Evolutionary conservation across 2,888 invertebrate species (phyloP), one percentile per base, ranked within the genome.

Genomic region (Dinocampus coccinellae): DNA sequence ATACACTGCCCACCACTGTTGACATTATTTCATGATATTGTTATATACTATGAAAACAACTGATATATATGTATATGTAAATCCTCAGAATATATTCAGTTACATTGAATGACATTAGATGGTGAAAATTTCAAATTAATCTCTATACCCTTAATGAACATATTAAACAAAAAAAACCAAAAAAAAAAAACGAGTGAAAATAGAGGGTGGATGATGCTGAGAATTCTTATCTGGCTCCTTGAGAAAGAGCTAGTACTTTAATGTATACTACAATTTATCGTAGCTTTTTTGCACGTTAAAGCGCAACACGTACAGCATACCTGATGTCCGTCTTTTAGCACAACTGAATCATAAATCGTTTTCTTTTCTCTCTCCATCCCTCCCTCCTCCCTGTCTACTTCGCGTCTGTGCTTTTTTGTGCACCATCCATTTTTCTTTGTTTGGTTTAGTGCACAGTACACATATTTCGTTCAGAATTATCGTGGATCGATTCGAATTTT

Each of bases 241-340:
- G 67, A 53, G 70, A 76, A 75, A 77, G 76, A 69, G 66, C n/a
- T n/a, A n/a, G n/a, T n/a, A n/a, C n/a, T n/a, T 52, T 67, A 74
- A 72, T 78, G 76, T 78, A 78, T 78, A 76, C 72, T 79, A 82
- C 82, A 82, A 84, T 84, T 83, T 83, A 83, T 83, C 75, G 80
- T 82, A 72, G 78, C 82, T 83, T 82, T 83, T 81, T 83, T 82
- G 82, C 77, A 78, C 81, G 80, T 81, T 82, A 82, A 82, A 83
- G 80, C 80, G 76, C 76, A 78, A 75, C 79, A 80, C 78, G 80
- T 81, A 79, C 79, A 75, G 81, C 81, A 82, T 83, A 83, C 80
- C 78, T 83, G 82, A 83, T 81, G 81, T 78, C 72, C 72, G 73
- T 73, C 78, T 79, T 78, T 75, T 78, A 79, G 79, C 78, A 70